These are phyloP conservation scores for Norana najaformis DNA, from an alignment of 2,888 invertebrate genomes.

Conservation along the genomic window DNA sequence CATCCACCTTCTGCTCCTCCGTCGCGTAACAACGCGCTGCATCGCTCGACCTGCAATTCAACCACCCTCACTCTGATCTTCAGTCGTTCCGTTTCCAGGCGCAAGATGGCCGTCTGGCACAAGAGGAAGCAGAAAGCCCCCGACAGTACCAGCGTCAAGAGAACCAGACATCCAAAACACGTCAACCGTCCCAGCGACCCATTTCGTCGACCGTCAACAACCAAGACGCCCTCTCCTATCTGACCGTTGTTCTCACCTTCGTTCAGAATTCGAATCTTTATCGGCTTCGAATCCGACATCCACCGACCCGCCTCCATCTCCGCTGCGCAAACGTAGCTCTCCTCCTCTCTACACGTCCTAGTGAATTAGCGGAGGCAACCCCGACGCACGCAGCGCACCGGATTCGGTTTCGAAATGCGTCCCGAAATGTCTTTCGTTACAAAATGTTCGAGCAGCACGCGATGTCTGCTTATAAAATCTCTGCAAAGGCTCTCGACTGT, in stretches of 20 bases:
- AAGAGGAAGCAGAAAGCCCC: neutral
- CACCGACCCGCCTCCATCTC: neutral
- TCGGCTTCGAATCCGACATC: neutral
- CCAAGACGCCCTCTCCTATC: neutral
- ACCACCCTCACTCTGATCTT: neutral
- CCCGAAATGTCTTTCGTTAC: neutral
- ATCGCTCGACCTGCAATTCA: neutral
- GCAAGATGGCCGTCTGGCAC: neutral
- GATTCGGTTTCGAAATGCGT: neutral
- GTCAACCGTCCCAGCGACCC: neutral
- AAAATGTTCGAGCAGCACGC: neutral
- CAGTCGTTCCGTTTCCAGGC: conserved; percentile 20
- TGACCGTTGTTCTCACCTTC: neutral
- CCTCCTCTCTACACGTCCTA: neutral
- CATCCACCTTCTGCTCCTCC: neutral
- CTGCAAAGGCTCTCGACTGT: neutral
- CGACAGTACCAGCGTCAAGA: neutral
- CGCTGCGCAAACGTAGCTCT: neutral
- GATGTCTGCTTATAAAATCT: neutral
- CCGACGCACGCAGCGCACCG: neutral
- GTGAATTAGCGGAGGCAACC: neutral
- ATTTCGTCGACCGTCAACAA: neutral
- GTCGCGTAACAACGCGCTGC: neutral
- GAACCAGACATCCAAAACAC: neutral
- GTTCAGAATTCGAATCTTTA: neutral